Conservation (phyloP, 2,888 invertebrate genomes). For the Chrysopilus asiliformis region DNA sequence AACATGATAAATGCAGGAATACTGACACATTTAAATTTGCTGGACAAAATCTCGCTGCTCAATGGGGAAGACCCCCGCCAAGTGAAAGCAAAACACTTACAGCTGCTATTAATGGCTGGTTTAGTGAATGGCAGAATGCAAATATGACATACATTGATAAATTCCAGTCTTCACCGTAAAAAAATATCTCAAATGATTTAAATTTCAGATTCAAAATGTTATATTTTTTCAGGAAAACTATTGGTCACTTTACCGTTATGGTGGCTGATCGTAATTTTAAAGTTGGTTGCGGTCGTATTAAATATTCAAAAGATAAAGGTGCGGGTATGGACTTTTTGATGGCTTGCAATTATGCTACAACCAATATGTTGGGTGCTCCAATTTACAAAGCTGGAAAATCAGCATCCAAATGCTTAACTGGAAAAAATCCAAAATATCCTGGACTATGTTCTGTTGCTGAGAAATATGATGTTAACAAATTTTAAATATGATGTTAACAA, state of each 20-base stretch:
- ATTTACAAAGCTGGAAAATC: constrained; percentile 14
- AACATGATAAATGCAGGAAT: constrained; percentile 6
- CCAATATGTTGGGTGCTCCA: constrained; percentile 16
- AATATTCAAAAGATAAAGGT: not conserved
- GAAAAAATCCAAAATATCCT: constrained; percentile 18
- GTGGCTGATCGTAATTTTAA: constrained; percentile 1
- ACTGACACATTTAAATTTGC: constrained; percentile 4
- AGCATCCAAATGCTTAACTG: constrained; percentile 21
- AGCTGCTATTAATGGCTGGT: not conserved
- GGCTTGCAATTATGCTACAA: constrained; percentile 27
- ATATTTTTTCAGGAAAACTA: not conserved
- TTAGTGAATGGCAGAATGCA: not conserved
- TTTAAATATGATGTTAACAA: no score
- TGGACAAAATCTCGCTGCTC: constrained; percentile 5
- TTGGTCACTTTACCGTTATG: not conserved
- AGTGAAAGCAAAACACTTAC: not conserved
- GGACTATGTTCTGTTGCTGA: constrained; percentile 10
- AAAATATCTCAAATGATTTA: not conserved
- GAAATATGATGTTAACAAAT: constrained; percentile 8
- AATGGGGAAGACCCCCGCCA: not conserved
- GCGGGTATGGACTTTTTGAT: no score
- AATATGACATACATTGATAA: not conserved
- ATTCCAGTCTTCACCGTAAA: not conserved
- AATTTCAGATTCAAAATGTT: not conserved
- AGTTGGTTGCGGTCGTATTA: constrained; percentile 1